Base-by-base conservation (phyloP, 2,888 invertebrate genomes). In the Caenorhabditis wallacei region DNA sequence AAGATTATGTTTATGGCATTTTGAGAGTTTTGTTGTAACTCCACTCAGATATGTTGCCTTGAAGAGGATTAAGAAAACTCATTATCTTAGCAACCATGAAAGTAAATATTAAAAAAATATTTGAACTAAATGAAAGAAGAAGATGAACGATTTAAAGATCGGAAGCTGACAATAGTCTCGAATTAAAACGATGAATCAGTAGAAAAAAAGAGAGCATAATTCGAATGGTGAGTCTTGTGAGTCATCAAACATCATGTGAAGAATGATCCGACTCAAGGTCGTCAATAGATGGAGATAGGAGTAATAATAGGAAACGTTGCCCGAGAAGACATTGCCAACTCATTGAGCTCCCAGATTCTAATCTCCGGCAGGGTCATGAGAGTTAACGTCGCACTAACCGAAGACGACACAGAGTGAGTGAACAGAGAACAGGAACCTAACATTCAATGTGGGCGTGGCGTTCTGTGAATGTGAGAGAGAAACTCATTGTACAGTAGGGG, bases 331-430 rank as follows among this genome's bases (percentile, higher is more conserved):
- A 64, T 40, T 37, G 56, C n/a, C 74, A 57, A 74, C 74, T 74
- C 74, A 74, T 37, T 22, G 74, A 74, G 74, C 74, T 48, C 64
- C 16, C 20, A 74, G 74, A 74, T 74, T 22, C 16, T 13, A 57
- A 74, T 74, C 74, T 74, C 74, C 64, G 72, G 24, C 30, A 56
- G 46, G 74, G 74, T 56, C 57, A 66, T 22, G 22, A 43, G 46
- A 46, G 48, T 46, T 57, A 56, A 43, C 56, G 8, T 64, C 16
- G 51, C 22, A n/a, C 10, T 53, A 22, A 8, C 24, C 68, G 1
- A 37, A 43, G 13, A 20, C 24, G n/a, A 54, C 24, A 26, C 10
- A 35, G 48, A 64, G 13, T 46, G 43, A 26, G 20, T 26, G 56
- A 18, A 43, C 7, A 2, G 61, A 59, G 40, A n/a, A 48, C 37